Percentiles rank a stretch among this genome's conserved stretches.
These are phyloP conservation scores for Drosophila pruinosa DNA, from an alignment of 1,140 invertebrate species.

Conservation along the genomic window DNA sequence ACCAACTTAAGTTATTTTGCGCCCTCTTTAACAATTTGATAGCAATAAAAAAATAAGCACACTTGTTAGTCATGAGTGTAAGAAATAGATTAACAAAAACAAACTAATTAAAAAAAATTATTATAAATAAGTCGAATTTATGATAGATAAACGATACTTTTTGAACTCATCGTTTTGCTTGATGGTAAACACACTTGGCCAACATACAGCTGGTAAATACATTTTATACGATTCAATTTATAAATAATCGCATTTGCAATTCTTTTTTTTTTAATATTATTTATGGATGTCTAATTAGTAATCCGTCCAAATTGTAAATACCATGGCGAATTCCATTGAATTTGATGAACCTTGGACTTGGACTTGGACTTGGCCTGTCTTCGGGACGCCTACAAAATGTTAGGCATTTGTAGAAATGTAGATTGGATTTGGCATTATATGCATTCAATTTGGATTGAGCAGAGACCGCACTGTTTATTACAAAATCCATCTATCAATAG, in stretches of 20 bases:
- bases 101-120: not conserved
- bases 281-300: slow-evolving; percentile 4
- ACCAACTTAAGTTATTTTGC: not conserved
- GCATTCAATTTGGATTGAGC: slow-evolving; percentile 2
- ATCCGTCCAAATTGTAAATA: slow-evolving; percentile 4
- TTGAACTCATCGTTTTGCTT: not conserved
- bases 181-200: not conserved
- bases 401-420: not conserved
- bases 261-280: slow-evolving; percentile 8
- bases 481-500: slow-evolving; percentile 56
- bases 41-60: not conserved
- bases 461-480: slow-evolving; percentile 40
- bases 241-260: not conserved
- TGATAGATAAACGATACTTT: not conserved
- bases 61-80: not conserved
- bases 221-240: not conserved
- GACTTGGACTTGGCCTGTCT: slow-evolving; percentile 20
- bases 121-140: not conserved
- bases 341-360: not conserved
- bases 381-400: not conserved
- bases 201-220: not conserved
- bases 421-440: slow-evolving; percentile 1
- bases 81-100: not conserved
- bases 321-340: not conserved
- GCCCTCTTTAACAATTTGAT: too few relatives aligned